Percentiles rank a stretch among this genome's conserved stretches.
phyloP scores from a whole-genome alignment of 2,113 vertebrate genomes.

The Otocyon megalotis region DNA sequence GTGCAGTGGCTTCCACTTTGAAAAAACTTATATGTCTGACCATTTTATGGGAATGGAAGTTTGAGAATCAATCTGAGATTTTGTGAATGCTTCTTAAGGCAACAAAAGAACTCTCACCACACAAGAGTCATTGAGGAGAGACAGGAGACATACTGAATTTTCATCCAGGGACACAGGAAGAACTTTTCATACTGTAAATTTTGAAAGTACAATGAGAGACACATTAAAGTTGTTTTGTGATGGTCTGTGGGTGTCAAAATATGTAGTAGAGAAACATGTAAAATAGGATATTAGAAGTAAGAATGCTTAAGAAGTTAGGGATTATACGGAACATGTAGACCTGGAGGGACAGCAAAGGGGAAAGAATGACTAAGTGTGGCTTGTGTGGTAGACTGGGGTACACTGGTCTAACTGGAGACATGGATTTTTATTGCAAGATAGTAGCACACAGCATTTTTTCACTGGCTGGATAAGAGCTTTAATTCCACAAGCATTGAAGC shows the following conservation, averaged over 20 bases:
- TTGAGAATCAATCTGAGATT: background rate
- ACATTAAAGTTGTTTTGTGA: background rate
- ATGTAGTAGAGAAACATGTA: background rate
- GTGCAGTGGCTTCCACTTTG: background rate
- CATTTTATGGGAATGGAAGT: background rate
- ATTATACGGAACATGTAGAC: background rate
- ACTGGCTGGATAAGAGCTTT: background rate
- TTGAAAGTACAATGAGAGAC: background rate
- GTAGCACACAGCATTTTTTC: background rate
- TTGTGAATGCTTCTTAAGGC: background rate
- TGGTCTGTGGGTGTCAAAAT: background rate
- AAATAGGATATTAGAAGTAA: background rate
- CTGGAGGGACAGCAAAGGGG: too few species aligned
- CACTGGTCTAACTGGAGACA: fast-evolving
- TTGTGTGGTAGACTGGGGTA: background rate
- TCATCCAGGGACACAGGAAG: background rate
- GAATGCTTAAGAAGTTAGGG: background rate
- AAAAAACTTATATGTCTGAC: background rate
- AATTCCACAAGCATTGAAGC: background rate
- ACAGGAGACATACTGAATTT: background rate
- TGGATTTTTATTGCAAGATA: fast-evolving
- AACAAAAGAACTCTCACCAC: background rate
- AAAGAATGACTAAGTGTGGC: fast-evolving
- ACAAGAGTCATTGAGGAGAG: background rate
- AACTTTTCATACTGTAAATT: background rate